Percentiles rank a stretch among this genome's conserved stretches.
Conservation (phyloP, 2,113 vertebrate species). For the Stictonetta naevosa region DNA sequence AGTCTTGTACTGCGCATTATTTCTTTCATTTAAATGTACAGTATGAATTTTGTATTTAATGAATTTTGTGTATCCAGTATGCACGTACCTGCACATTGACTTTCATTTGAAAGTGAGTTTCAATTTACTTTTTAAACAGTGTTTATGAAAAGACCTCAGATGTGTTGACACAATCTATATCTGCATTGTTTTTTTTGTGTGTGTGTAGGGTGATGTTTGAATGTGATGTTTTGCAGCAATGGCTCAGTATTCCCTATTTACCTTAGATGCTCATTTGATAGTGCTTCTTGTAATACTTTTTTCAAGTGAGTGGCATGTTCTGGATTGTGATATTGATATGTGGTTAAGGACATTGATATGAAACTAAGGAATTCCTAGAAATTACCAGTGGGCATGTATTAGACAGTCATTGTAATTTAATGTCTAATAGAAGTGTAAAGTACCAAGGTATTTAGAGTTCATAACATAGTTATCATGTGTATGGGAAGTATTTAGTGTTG, state of each 20-base stretch:
- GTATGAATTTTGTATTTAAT: slow-evolving; percentile 84
- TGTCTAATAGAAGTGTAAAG: slow-evolving; percentile 82
- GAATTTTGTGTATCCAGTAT: slow-evolving; percentile 83
- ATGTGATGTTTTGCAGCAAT: slow-evolving; percentile 79
- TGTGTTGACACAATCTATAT: slow-evolving; percentile 76
- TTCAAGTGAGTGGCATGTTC: slow-evolving; percentile 88
- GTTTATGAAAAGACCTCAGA: slow-evolving; percentile 80
- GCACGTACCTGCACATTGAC: slow-evolving; percentile 84
- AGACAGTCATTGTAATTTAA: slow-evolving; percentile 83
- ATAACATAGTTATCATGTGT: slow-evolving; percentile 84
- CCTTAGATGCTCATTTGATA: slow-evolving; percentile 78
- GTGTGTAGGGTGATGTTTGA: slow-evolving; percentile 83
- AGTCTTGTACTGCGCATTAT: slow-evolving; percentile 77
- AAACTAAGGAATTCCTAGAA: slow-evolving; percentile 84
- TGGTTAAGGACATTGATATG: slow-evolving; percentile 84
- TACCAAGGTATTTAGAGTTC: slow-evolving; percentile 81
- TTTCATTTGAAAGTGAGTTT: slow-evolving; percentile 84
- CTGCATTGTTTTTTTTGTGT: slow-evolving; percentile 72
- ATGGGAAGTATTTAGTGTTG: slow-evolving; percentile 88
- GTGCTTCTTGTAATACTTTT: slow-evolving; percentile 86
- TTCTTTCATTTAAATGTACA: slow-evolving; percentile 80
- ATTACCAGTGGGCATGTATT: slow-evolving; percentile 86
- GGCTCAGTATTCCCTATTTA: slow-evolving; percentile 78
- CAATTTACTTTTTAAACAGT: slow-evolving; percentile 80
- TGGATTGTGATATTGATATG: slow-evolving; percentile 86